Conservation (phyloP, 1,140 invertebrate species). For the Battus philenor region DNA sequence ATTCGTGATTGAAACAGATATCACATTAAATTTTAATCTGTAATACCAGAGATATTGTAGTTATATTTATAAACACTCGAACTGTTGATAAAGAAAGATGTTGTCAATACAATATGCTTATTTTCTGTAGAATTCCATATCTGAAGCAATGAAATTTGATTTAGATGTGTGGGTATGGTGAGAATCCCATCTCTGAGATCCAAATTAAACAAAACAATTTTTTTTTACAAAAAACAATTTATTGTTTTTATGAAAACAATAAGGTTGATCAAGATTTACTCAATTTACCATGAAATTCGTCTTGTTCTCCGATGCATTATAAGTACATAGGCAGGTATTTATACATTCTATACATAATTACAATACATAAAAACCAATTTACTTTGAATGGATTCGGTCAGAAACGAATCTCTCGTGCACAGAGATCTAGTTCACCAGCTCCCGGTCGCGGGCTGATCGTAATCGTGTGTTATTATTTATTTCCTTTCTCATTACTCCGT, state of each 20-base stretch:
- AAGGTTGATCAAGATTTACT: slow-evolving; percentile 15
- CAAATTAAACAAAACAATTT: slow-evolving; percentile 15
- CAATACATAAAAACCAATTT: slow-evolving; percentile 17
- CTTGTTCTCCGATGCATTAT: slow-evolving; percentile 15
- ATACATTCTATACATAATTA: slow-evolving; percentile 16
- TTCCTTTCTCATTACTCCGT: slow-evolving; percentile 10
- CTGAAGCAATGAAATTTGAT: too few species aligned
- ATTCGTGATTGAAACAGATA: too few species aligned
- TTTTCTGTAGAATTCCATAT: too few species aligned
- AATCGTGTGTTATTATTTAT: slow-evolving; percentile 18
- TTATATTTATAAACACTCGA: too few species aligned
- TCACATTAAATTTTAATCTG: too few species aligned
- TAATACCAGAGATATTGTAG: too few species aligned
- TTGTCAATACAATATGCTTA: too few species aligned
- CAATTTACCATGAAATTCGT: slow-evolving; percentile 16
- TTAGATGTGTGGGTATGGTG: slow-evolving; percentile 6
- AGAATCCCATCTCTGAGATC: slow-evolving; percentile 12
- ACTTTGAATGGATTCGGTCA: slow-evolving; percentile 12
- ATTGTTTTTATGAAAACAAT: slow-evolving; percentile 17
- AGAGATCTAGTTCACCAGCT: slow-evolving; percentile 15
- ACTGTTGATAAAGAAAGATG: too few species aligned
- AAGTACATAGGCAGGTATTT: slow-evolving; percentile 15
- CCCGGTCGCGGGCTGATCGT: slow-evolving; percentile 10
- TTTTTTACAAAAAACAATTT: slow-evolving; percentile 16
- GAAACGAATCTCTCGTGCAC: slow-evolving; percentile 4